Conservation (phyloP, 2,113 vertebrate species). For the Phodopus roborovskii region DNA sequence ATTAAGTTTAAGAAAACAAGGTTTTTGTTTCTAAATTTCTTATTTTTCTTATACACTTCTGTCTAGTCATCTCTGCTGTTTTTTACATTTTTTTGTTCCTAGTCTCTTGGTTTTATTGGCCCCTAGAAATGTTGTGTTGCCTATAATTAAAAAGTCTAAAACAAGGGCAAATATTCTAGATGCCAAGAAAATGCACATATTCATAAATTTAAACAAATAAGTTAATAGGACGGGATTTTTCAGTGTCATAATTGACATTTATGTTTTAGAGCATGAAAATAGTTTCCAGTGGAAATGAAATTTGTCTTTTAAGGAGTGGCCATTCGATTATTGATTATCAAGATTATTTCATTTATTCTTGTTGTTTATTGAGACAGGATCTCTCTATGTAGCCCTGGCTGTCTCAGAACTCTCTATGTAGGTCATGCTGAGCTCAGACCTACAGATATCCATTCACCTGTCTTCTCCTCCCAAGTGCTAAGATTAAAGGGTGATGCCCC, state of each 20-base stretch:
- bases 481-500: background rate
- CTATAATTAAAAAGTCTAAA: slow-evolving; percentile 58
- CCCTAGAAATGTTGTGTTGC: slow-evolving; percentile 1
- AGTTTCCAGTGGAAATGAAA: slow-evolving; percentile 52
- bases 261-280: slow-evolving; percentile 31
- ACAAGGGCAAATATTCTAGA: background rate
- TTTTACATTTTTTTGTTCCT: background rate
- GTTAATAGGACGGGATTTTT: slow-evolving; percentile 28
- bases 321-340: slow-evolving; percentile 23
- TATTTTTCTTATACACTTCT: slow-evolving; percentile 34
- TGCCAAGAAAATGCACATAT: slow-evolving; percentile 59
- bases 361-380: background rate
- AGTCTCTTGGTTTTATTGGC: slow-evolving; percentile 43
- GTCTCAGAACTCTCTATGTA: background rate
- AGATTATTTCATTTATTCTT: background rate
- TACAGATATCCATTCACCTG: background rate
- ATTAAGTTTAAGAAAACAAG: slow-evolving; percentile 47
- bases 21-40: slow-evolving; percentile 42
- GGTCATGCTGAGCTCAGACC: background rate
- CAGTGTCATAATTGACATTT: slow-evolving; percentile 56
- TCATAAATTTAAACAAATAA: slow-evolving; percentile 60
- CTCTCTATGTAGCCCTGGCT: background rate
- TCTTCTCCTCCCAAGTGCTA: background rate
- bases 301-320: background rate
- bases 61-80: slow-evolving; percentile 27